Evolutionary conservation across 2,888 invertebrate species (phyloP).

Genomic region (Colletes collaris): DNA sequence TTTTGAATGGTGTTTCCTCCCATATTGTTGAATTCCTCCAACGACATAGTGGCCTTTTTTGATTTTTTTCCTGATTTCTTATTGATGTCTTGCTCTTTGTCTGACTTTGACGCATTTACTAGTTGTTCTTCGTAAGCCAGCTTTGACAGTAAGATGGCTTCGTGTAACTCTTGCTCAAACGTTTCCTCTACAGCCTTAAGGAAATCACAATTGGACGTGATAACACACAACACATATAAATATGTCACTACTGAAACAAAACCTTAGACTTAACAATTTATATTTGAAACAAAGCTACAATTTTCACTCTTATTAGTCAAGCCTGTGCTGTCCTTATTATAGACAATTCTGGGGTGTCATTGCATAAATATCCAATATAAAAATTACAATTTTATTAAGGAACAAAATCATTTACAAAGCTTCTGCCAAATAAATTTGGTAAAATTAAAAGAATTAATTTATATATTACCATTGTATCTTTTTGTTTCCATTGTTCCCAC

Average conservation of each 20-base stretch:
- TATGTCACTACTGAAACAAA: slow-evolving; percentile 65
- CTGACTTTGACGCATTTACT: slow-evolving; percentile 68
- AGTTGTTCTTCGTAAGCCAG: slow-evolving; percentile 84
- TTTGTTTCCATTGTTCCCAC: slow-evolving; percentile 90
- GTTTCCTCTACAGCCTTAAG: slow-evolving; percentile 79
- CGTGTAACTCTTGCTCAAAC: slow-evolving; percentile 85
- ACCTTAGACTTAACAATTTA: slow-evolving; percentile 51
- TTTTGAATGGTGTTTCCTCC: slow-evolving; percentile 81
- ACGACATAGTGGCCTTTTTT: slow-evolving; percentile 89
- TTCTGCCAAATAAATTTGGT: slow-evolving; percentile 19
- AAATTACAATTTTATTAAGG: neutral
- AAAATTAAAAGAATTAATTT: slow-evolving; percentile 67
- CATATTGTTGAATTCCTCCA: slow-evolving; percentile 90
- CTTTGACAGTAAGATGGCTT: slow-evolving; percentile 90
- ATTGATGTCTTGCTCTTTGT: slow-evolving; percentile 87
- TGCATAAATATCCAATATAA: slow-evolving; percentile 5
- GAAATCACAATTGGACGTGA: slow-evolving; percentile 63
- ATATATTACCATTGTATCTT: slow-evolving; percentile 86
- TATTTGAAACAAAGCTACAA: slow-evolving; percentile 24
- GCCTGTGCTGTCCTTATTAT: slow-evolving; percentile 22
- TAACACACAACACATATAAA: slow-evolving; percentile 64
- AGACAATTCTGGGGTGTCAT: slow-evolving; percentile 9
- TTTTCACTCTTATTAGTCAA: slow-evolving; percentile 38
- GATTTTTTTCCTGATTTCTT: slow-evolving; percentile 84
- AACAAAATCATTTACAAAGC: slow-evolving; percentile 17